These are phyloP conservation scores for Nomada hirtipes DNA, from an alignment of 2,888 invertebrate genomes.

Conservation along the genomic window DNA sequence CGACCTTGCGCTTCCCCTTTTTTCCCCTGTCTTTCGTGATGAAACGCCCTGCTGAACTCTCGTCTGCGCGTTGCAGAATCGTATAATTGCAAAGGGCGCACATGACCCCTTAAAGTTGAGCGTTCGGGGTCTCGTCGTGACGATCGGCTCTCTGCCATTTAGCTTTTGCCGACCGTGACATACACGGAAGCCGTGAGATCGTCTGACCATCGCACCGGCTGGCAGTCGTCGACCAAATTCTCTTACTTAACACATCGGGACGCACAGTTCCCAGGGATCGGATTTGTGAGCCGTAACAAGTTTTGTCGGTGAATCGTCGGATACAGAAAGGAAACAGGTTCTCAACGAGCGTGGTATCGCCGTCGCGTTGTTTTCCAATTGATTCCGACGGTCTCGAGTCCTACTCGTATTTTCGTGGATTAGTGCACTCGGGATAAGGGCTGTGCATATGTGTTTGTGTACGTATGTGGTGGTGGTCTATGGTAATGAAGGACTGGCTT, in stretches of 20 bases:
- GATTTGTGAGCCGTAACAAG: slow-evolving; percentile 47
- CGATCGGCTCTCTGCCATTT: slow-evolving; percentile 54
- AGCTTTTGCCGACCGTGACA: slow-evolving; percentile 44
- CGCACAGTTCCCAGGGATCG: slow-evolving; percentile 39
- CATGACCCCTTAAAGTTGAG: not conserved
- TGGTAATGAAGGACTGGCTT: not conserved
- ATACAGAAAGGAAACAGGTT: too few relatives aligned
- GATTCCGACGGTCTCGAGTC: not conserved
- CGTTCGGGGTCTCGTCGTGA: not conserved
- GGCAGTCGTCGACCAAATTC: slow-evolving; percentile 57
- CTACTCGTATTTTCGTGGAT: slow-evolving; percentile 9
- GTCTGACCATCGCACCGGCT: slow-evolving; percentile 46
- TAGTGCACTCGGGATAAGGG: not conserved
- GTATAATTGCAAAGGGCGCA: slow-evolving; percentile 10
- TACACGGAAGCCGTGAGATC: slow-evolving; percentile 50
- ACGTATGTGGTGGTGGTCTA: not conserved
- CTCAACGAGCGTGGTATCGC: not conserved
- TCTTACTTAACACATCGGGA: not conserved
- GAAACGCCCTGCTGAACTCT: slow-evolving; percentile 16
- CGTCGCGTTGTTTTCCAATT: slow-evolving; percentile 10
- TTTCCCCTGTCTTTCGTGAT: not conserved
- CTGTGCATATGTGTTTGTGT: not conserved
- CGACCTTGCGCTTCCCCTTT: not conserved
- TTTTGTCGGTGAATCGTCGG: slow-evolving; percentile 37
- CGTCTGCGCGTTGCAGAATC: slow-evolving; percentile 18